Evolutionary conservation across 2,888 invertebrate species (phyloP), one percentile per base, ranked within the genome.

Genomic region (Catocala fraxini): DNA sequence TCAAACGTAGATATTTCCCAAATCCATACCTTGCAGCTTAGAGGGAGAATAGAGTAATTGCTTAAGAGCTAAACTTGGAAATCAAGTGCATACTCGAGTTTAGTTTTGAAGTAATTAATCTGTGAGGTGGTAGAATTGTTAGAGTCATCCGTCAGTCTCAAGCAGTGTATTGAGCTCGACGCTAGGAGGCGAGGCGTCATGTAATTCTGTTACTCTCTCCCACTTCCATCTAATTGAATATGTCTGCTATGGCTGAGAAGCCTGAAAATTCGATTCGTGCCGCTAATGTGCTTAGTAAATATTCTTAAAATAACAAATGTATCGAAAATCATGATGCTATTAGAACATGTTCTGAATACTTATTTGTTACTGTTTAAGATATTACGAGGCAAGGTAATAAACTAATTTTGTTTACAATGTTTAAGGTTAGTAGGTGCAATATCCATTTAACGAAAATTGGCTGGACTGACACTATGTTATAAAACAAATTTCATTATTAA

Each of bases 191-290:
- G 71, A 73, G 72, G 75, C 78, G 72, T 79, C 78, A 77, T 77
- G 79, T 81, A 86, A 86, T 82, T 76, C 72, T 75, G 81, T 84
- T 84, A 85, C 78, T 68, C 73, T 72, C 77, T 65, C 73, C 75
- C 75, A 80, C 79, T 78, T 79, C 68, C 70, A 72, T 73, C 77
- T 86, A 87, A 86, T 86, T 85, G 85, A 83, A 87, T 83, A 83
- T 77, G 81, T 73, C 77, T 77, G 60, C 64, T 58, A 71, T 73
- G 77, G 68, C 64, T 73, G 51, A 73, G 73, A 70, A 77, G 71
- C 70, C 66, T 77, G 74, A 64, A 75, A 80, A 83, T 81, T 79
- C 77, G 67, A 84, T 83, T 80, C 75, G 68, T 69, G 65, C 48
- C 34, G 57, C 65, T 63, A 63, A 68, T 75, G 66, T 75, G 62